Evolutionary conservation across 2,113 vertebrate species (phyloP), one percentile per base, ranked within the genome.

Genomic region (Sclerurus mexicanus): DNA sequence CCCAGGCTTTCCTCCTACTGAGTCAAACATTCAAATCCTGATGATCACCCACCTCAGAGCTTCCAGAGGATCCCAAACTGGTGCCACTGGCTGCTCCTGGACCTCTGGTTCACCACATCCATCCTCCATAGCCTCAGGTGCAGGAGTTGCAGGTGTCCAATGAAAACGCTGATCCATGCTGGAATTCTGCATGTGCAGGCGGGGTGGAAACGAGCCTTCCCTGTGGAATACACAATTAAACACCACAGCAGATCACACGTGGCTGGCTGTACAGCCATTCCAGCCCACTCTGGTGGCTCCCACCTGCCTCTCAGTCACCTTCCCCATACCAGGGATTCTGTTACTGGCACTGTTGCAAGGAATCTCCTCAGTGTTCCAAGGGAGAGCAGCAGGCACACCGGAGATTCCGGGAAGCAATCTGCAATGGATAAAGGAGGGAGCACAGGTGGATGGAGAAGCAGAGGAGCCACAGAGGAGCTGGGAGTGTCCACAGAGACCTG

Each of bases 71-170:
- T 55, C 74, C 82, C 37, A 77, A 39, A 50, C 28, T 15, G 21
- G 5, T 2, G 4, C 3, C 6, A 42, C 19, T 6, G 6, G 74
- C 78, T 53, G 37, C 63, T 91, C 33, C 87, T 6, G 0, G 5
- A 8, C 28, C 49, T 28, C 19, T 52, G 7, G 12, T 53, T 85
- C 22, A 64, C 58, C 73, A 67, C 14, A 40, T 23, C n/a, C 10
- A 2, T 28, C 40, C 42, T 71, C 42, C 62, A 22, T 46, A 44
- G 31, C 10, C 50, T 84, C 63, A 4, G 23, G 17, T 16, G 19
- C 16, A 15, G 0, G 1, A 59, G 39, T 0, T 40, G 28, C 23
- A 12, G 64, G 82, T 1, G 3, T 25, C n/a, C 0, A 0, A 72
- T 5, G 22, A 23, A 69, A 75, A 33, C 0, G 0, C 33, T 23